Evolutionary conservation across 2,113 vertebrate species (phyloP).

Genomic region (Rhea americana): DNA sequence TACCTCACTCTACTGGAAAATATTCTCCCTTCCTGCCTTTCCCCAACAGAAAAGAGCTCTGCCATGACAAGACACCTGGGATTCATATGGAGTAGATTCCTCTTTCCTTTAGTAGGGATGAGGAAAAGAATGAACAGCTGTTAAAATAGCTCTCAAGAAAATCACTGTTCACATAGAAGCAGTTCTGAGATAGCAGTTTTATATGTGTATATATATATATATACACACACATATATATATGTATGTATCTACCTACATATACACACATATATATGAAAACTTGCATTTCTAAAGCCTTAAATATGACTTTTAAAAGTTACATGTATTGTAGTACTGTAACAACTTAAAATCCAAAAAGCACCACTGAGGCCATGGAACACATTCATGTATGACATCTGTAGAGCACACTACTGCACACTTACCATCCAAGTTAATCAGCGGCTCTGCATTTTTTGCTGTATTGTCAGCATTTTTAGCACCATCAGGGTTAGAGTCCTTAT

Average conservation of each 20-base stretch:
- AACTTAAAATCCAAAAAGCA: rapidly evolving
- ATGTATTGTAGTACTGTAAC: rapidly evolving
- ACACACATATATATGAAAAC: too few species aligned
- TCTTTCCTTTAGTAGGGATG: not conserved
- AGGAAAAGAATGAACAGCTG: not conserved
- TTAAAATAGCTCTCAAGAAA: not conserved
- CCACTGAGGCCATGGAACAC: rapidly evolving
- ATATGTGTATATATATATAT: too few species aligned
- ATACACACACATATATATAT: too few species aligned
- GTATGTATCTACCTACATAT: too few species aligned
- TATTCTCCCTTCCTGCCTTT: not conserved
- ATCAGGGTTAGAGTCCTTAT: constrained; percentile 86
- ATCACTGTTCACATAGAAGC: not conserved
- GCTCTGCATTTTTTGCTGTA: constrained; percentile 84
- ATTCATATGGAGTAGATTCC: not conserved
- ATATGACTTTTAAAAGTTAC: rapidly evolving
- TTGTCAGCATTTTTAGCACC: constrained; percentile 78
- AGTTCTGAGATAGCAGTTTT: not conserved
- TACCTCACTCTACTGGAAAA: not conserved
- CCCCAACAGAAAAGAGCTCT: not conserved
- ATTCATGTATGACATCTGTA: rapidly evolving
- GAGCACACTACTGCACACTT: constrained; percentile 34
- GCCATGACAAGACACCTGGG: not conserved
- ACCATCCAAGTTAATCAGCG: constrained; percentile 92
- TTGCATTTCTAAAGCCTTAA: not conserved